These are phyloP conservation scores for Oryzias celebensis DNA, from an alignment of 2,113 vertebrate genomes.

Conservation along the genomic window DNA sequence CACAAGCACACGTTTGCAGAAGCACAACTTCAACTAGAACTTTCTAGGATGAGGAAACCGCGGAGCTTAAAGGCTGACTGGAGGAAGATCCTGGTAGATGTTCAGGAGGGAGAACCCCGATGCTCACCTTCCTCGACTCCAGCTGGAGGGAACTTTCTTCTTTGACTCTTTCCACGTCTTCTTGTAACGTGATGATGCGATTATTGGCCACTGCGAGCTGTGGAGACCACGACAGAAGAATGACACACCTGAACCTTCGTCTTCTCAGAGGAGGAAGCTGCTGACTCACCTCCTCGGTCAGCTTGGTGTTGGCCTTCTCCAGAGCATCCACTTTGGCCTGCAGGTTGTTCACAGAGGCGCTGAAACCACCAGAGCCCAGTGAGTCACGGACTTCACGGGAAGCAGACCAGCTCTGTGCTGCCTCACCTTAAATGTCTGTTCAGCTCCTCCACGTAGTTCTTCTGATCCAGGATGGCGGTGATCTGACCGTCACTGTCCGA, in stretches of 20 bases:
- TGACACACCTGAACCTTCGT: background rate
- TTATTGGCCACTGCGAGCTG: conserved; percentile 98
- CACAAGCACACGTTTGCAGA: background rate
- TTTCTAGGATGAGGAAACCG: too few species aligned
- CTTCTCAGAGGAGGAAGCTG: rapidly evolving
- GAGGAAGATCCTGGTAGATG: too few species aligned
- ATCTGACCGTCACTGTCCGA: conserved; percentile 89
- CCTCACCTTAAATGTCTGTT: conserved; percentile 92
- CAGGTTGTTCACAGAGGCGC: conserved; percentile 96
- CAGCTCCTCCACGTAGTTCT: conserved; percentile 98
- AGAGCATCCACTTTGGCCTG: conserved; percentile 96
- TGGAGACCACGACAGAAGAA: background rate
- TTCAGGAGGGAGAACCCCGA: background rate
- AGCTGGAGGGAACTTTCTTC: conserved; percentile 88
- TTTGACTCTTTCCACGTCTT: conserved; percentile 93
- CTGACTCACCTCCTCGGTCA: conserved; percentile 90
- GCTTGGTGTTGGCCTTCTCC: conserved; percentile 98
- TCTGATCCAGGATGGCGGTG: conserved; percentile 98
- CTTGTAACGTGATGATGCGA: conserved; percentile 95
- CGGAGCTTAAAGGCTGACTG: too few species aligned
- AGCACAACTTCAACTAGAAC: too few species aligned
- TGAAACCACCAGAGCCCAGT: conserved; percentile 39
- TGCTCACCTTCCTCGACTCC: conserved; percentile 88
- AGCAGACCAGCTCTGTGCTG: too few species aligned
- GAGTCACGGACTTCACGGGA: too few species aligned